A percentile compares a stretch with the other conserved stretches of the same genome.
phyloP scores from a whole-genome alignment of 1,140 invertebrate species.

The Papilio dardanus region DNA sequence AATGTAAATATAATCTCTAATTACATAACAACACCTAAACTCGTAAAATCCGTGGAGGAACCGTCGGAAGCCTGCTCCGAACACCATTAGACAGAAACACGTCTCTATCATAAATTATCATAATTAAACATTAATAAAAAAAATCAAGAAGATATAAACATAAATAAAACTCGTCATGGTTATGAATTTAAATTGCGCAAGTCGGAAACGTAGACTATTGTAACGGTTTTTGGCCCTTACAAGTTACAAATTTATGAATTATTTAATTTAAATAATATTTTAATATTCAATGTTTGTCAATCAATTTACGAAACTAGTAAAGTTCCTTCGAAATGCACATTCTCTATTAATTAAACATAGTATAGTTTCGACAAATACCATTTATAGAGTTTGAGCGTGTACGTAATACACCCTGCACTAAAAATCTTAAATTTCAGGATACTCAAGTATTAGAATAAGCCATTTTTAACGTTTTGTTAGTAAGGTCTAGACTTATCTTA shows the following conservation, averaged over 20 bases:
- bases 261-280: not conserved
- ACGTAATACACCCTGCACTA: too few relatives aligned
- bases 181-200: slow-evolving; percentile 38
- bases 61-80: slow-evolving; percentile 27
- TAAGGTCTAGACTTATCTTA: too few relatives aligned
- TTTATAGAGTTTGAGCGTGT: not conserved
- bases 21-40: slow-evolving; percentile 9
- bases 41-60: slow-evolving; percentile 6
- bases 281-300: not conserved
- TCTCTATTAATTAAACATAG: not conserved
- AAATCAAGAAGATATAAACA: slow-evolving; percentile 37
- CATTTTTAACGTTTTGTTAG: too few relatives aligned
- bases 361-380: not conserved
- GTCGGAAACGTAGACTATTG: slow-evolving; percentile 24
- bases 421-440: too few relatives aligned
- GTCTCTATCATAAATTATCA: slow-evolving; percentile 33
- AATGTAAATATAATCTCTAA: slow-evolving; percentile 1
- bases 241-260: slow-evolving; percentile 4
- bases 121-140: slow-evolving; percentile 38
- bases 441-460: too few relatives aligned
- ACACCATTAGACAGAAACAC: slow-evolving; percentile 19
- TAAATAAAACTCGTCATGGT: slow-evolving; percentile 27
- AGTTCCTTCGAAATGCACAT: not conserved
- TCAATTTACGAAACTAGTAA: not conserved
- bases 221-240: slow-evolving; percentile 26